These are phyloP conservation scores for Parnassius apollo DNA, from an alignment of 2,888 invertebrate species.

Conservation along the genomic window DNA sequence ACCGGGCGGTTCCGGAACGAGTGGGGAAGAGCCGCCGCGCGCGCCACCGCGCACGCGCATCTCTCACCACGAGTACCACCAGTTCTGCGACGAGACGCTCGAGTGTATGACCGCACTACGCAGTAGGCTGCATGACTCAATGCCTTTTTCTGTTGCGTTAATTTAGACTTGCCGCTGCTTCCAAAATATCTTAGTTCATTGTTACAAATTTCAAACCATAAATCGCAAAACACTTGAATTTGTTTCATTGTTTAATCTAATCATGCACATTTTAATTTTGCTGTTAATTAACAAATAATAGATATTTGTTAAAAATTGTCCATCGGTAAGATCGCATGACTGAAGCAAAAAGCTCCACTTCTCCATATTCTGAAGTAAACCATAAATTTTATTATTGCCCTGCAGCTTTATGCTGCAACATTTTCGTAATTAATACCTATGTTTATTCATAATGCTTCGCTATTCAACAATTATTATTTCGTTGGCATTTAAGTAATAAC, in stretches of 20 bases:
- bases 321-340: too few species aligned
- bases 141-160: slow-evolving; percentile 45
- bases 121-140: slow-evolving; percentile 50
- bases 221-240: neutral
- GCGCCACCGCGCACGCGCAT: slow-evolving; percentile 78
- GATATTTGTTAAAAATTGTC: too few species aligned
- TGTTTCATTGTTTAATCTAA: neutral
- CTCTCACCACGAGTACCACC: slow-evolving; percentile 89
- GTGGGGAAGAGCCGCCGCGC: slow-evolving; percentile 57
- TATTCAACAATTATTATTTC: too few species aligned
- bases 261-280: neutral
- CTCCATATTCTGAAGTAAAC: too few species aligned
- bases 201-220: neutral
- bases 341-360: too few species aligned
- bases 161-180: slow-evolving; percentile 4
- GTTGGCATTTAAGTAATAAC: too few species aligned
- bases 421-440: too few species aligned
- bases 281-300: too few species aligned
- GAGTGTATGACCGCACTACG: slow-evolving; percentile 83
- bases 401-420: too few species aligned
- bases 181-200: neutral
- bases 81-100: slow-evolving; percentile 89
- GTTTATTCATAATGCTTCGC: too few species aligned
- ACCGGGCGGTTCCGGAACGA: slow-evolving; percentile 36
- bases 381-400: too few species aligned